Base-by-base conservation (phyloP, 2,888 invertebrate species). In the Eueremaeus valkanovi region DNA sequence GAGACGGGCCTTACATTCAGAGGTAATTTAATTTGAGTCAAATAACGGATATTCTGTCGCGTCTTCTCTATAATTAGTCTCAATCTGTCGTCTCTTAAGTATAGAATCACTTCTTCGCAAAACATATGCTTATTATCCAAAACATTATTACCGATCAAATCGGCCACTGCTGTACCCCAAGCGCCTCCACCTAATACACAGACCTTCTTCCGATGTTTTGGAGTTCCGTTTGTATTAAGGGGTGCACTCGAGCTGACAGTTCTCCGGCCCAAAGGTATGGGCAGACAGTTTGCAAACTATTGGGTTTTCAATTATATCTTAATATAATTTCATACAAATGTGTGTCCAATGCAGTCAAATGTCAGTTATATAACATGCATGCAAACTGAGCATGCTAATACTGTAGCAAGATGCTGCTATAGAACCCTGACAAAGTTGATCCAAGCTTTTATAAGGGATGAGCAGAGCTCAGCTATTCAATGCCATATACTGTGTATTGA, bases 151-250 rank as follows among this genome's bases (percentile, higher is more conserved):
- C 85, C 86, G 76, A 86, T 82, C 24, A 86, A 83, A 77, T 85
- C 84, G 33, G 86, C 85, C 78, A 86, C 86, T 0, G 85, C 85
- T 16, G 85, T 85, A 66, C 86, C 86, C 86, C 85, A 84, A 79
- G 74, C 80, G 79, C 77, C 61, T 16, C 70, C 75, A 18, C 75
- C 76, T 33, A 75, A 42, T 18, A 75, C 72, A 51, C 72, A 36
- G 3, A 75, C 63, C 27, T 55, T 51, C 18, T 72, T 72, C 1
- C 33, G 40, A 3, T 16, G 1, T 31, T 63, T 63, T 9, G 11
- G 33, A 5, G 40, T n/a, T 3, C 13, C 13, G 5, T 68, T n/a
- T 29, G 29, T 9, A 3, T n/a, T 21, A 36, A 1, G 21, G 21
- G 5, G 1, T 18, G 11, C 58, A n/a, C 11, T 58, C 5, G 61